Conservation (phyloP, 2,113 vertebrate genomes). For the Dicrurus megarhynchus region DNA sequence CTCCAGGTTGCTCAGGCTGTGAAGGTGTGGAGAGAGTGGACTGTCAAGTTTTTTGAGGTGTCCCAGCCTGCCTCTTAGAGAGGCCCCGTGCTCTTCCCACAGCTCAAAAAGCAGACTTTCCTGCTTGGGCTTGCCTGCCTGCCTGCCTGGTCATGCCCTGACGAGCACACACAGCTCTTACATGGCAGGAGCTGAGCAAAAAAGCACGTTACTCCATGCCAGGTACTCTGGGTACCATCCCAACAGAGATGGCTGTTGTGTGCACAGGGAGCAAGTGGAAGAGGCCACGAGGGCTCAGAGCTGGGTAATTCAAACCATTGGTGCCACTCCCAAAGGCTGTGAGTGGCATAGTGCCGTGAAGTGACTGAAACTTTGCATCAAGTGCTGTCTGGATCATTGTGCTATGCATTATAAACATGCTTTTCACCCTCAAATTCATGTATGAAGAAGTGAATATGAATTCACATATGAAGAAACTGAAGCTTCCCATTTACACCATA, state of each 20-base stretch:
- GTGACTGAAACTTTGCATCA: not conserved
- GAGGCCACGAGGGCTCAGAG: not conserved
- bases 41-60: not conserved
- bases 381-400: not conserved
- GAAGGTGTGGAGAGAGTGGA: not conserved
- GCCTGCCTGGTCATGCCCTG: not conserved
- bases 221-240: no score
- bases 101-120: not conserved
- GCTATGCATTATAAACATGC: accelerated
- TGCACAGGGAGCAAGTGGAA: accelerated
- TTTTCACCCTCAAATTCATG: not conserved
- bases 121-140: not conserved
- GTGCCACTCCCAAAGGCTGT: not conserved
- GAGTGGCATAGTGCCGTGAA: not conserved
- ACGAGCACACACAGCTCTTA: not conserved
- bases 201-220: accelerated
- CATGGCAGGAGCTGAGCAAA: accelerated
- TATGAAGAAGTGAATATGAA: not conserved
- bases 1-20: not conserved
- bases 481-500: not conserved
- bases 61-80: not conserved
- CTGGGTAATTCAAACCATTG: not conserved
- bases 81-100: not conserved
- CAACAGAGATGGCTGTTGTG: no score
- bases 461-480: not conserved